These are phyloP conservation scores for Euplexia lucipara DNA, from an alignment of 2,888 invertebrate species.

Conservation along the genomic window DNA sequence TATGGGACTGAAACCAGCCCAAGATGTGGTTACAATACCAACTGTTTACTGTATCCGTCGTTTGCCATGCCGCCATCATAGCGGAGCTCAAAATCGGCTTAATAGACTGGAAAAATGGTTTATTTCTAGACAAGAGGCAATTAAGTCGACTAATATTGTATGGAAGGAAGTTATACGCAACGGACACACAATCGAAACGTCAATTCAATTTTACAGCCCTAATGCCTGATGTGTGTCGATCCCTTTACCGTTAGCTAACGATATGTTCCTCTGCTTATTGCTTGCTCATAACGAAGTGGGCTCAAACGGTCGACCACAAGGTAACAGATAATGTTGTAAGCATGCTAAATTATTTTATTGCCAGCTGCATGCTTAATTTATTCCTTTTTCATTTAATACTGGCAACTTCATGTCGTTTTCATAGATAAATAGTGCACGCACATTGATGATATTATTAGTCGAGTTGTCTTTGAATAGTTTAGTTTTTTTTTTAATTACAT, in stretches of 20 bases:
- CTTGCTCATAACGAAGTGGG: constrained; percentile 86
- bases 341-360: constrained; percentile 62
- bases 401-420: constrained; percentile 12
- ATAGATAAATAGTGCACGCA: constrained; percentile 26
- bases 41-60: too few species aligned
- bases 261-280: constrained; percentile 84
- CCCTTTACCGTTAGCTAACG: constrained; percentile 75
- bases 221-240: constrained; percentile 25
- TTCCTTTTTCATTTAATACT: constrained; percentile 9
- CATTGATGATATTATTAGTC: background rate
- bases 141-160: too few species aligned
- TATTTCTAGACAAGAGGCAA: too few species aligned
- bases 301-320: constrained; percentile 88
- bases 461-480: background rate
- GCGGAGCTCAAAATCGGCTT: too few species aligned
- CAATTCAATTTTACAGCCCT: background rate
- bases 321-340: constrained; percentile 77
- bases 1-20: too few species aligned
- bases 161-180: background rate
- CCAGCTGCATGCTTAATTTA: constrained; percentile 59
- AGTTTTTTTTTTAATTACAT: background rate
- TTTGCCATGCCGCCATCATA: too few species aligned
- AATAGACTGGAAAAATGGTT: too few species aligned
- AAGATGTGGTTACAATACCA: too few species aligned
- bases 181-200: background rate